phyloP scores from a whole-genome alignment of 1,140 invertebrate genomes.

The Archegozetes longisetosus region DNA sequence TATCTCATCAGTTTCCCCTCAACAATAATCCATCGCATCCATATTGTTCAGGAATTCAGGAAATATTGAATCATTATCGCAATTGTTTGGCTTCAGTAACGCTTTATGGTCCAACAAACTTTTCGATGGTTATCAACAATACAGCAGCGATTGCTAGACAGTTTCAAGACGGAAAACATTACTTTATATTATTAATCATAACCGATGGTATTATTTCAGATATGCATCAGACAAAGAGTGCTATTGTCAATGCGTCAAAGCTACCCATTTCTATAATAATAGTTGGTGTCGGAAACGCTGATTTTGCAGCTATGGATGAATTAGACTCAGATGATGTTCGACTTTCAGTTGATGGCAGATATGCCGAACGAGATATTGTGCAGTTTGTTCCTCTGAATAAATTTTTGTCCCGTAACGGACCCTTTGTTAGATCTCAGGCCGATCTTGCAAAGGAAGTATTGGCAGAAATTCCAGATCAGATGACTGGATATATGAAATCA shows the following conservation, averaged over 20 bases:
- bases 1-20: conserved; percentile 21
- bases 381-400: conserved; percentile 20
- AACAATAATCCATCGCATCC: conserved; percentile 21
- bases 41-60: conserved; percentile 30
- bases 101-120: conserved; percentile 47
- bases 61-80: conserved; percentile 29
- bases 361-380: conserved; percentile 19
- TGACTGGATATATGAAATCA: conserved; percentile 28
- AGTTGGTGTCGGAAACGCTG: conserved; percentile 41
- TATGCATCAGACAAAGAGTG: conserved; percentile 42
- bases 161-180: conserved; percentile 36
- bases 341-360: conserved; percentile 13
- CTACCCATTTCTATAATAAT: conserved; percentile 29
- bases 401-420: conserved; percentile 8
- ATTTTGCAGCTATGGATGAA: conserved; percentile 32
- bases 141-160: conserved; percentile 27
- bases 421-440: conserved; percentile 22
- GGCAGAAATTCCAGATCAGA: conserved; percentile 43
- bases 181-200: conserved; percentile 45
- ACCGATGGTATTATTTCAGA: conserved; percentile 52
- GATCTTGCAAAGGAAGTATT: conserved; percentile 41
- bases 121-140: conserved; percentile 44
- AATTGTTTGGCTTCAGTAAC: conserved; percentile 35
- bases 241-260: conserved; percentile 36
- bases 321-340: conserved; percentile 18